phyloP scores from a whole-genome alignment of 2,888 invertebrate species.

The Sepioteuthis lessoniana region DNA sequence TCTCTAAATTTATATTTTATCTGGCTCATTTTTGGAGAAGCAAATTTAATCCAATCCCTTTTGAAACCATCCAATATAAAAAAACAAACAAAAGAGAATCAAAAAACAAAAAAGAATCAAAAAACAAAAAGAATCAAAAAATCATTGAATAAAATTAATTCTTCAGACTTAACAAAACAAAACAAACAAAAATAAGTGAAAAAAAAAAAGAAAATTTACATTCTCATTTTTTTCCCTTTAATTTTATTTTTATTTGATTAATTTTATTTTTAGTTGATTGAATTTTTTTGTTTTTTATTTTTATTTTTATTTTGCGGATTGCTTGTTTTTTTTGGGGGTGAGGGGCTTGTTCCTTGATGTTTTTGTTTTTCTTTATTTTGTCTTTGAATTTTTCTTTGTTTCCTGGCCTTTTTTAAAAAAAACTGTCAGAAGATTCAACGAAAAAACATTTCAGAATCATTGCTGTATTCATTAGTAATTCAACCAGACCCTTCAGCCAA shows the following conservation, averaged over 20 bases:
- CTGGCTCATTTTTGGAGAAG: neutral
- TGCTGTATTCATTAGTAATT: neutral
- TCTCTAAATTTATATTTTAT: neutral
- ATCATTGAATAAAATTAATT: neutral
- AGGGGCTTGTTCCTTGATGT: neutral
- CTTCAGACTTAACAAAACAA: neutral
- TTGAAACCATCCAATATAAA: neutral
- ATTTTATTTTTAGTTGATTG: neutral
- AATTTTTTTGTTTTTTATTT: neutral
- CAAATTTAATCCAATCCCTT: neutral
- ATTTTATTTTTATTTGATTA: neutral
- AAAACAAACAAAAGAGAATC: neutral
- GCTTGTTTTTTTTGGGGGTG: neutral
- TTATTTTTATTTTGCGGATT: neutral
- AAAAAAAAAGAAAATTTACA: neutral
- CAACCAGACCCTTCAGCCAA: slow-evolving; percentile 4
- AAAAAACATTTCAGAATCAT: neutral
- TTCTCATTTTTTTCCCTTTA: neutral
- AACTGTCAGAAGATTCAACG: neutral
- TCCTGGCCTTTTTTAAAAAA: neutral
- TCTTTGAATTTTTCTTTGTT: neutral
- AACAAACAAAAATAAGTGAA: neutral
- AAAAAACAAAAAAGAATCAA: neutral
- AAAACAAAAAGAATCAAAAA: neutral
- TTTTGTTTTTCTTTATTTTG: neutral